These are phyloP conservation scores for Agrochola macilenta DNA, from an alignment of 2,888 invertebrate species.

Conservation along the genomic window DNA sequence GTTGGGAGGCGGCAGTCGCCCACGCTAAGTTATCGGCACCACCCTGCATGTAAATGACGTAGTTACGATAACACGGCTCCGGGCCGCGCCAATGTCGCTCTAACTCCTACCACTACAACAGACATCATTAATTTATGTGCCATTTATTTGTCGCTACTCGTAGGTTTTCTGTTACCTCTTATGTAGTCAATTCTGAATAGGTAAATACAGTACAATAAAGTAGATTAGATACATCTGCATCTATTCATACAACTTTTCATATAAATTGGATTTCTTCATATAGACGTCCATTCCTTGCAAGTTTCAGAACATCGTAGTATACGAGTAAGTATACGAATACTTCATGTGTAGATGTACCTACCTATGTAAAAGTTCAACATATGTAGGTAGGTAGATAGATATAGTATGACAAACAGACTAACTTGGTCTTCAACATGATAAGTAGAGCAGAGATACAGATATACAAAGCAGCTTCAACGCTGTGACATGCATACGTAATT, in stretches of 20 bases:
- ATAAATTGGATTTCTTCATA: background rate
- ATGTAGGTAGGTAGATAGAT: background rate
- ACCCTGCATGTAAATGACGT: conserved; percentile 86
- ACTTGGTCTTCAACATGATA: conserved; percentile 33
- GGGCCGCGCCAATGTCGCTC: conserved; percentile 60
- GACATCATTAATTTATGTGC: conserved; percentile 41
- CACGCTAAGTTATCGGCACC: conserved; percentile 84
- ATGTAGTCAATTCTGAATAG: conserved; percentile 5
- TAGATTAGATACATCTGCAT: background rate
- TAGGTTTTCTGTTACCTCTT: conserved; percentile 33
- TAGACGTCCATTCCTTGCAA: background rate
- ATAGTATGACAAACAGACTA: conserved; percentile 6
- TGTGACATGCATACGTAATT: conserved; percentile 56
- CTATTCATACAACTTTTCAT: background rate
- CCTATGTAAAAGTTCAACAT: background rate
- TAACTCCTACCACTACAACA: conserved; percentile 47
- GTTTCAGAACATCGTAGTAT: background rate
- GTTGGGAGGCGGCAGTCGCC: conserved; percentile 72
- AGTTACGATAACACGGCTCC: conserved; percentile 70
- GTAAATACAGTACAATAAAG: background rate
- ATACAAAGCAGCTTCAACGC: conserved; percentile 35
- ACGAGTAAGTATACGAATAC: background rate
- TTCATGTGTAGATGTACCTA: conserved; percentile 1
- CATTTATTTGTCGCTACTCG: conserved; percentile 22
- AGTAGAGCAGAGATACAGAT: conserved; percentile 52